These are phyloP conservation scores for Steinernema scapterisci DNA, from an alignment of 2,888 invertebrate genomes.

Conservation along the genomic window DNA sequence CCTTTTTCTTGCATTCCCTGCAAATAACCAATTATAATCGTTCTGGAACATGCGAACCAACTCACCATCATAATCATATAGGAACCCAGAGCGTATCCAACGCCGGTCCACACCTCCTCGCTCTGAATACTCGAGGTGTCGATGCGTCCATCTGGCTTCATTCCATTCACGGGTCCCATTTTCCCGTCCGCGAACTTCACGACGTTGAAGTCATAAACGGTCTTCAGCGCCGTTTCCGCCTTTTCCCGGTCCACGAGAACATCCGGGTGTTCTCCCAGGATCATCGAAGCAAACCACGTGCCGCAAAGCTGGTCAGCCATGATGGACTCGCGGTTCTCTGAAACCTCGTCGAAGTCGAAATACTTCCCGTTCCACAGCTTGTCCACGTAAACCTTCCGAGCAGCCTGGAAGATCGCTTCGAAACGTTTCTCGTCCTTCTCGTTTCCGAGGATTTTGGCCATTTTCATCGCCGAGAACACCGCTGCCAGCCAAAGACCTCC, in stretches of 20 bases:
- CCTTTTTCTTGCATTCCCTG: constrained; percentile 83
- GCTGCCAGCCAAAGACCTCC: constrained; percentile 87
- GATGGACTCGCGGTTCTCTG: constrained; percentile 75
- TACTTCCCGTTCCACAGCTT: constrained; percentile 68
- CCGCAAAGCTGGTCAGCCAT: constrained; percentile 94
- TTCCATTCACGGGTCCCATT: constrained; percentile 89
- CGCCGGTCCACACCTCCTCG: constrained; percentile 90
- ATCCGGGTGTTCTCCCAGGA: constrained; percentile 38
- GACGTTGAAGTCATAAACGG: constrained; percentile 84
- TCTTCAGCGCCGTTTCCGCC: constrained; percentile 74
- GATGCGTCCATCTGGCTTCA: constrained; percentile 73
- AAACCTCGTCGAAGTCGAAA: constrained; percentile 77
- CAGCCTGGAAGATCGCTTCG: constrained; percentile 40
- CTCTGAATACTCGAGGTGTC: constrained; percentile 80
- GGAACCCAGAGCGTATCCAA: constrained; percentile 82
- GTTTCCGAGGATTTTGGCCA: constrained; percentile 55
- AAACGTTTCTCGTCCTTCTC: constrained; percentile 33
- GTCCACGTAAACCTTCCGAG: constrained; percentile 41
- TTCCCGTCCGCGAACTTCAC: constrained; percentile 78
- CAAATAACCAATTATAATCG: constrained; percentile 35
- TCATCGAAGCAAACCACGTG: constrained; percentile 78
- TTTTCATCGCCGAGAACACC: constrained; percentile 67
- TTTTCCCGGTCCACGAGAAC: constrained; percentile 42
- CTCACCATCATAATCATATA: constrained; percentile 75
- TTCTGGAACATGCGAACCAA: background rate